Evolutionary conservation across 2,888 invertebrate genomes (phyloP).

Genomic region (Brachypalpus laphriformis): DNA sequence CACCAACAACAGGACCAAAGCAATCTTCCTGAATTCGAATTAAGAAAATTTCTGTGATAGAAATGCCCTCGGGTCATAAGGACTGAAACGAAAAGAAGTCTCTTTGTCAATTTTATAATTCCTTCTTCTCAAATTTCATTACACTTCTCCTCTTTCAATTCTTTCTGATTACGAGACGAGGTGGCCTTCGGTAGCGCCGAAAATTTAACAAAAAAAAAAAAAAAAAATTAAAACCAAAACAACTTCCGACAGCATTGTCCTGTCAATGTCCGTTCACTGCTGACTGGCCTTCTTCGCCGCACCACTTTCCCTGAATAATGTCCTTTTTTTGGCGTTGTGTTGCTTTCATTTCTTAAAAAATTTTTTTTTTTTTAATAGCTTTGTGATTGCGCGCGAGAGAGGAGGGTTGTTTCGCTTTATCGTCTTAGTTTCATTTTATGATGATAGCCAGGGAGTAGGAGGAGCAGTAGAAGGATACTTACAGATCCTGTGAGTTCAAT

Average conservation of each 20-base stretch:
- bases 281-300: background rate
- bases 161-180: slow-evolving; percentile 48
- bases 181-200: slow-evolving; percentile 15
- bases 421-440: slow-evolving; percentile 68
- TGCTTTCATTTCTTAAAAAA: slow-evolving; percentile 33
- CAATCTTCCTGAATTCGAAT: slow-evolving; percentile 58
- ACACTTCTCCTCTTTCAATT: slow-evolving; percentile 52
- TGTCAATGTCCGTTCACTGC: slow-evolving; percentile 39
- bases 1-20: slow-evolving; percentile 3
- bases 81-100: too few relatives aligned
- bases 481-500: slow-evolving; percentile 70
- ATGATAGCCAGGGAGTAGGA: slow-evolving; percentile 46
- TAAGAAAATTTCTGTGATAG: slow-evolving; percentile 57
- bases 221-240: slow-evolving; percentile 9
- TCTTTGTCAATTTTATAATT: slow-evolving; percentile 69
- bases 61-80: slow-evolving; percentile 60
- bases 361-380: slow-evolving; percentile 67
- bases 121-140: slow-evolving; percentile 69
- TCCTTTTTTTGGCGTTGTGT: slow-evolving; percentile 35
- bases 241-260: slow-evolving; percentile 62
- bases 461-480: slow-evolving; percentile 32
- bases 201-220: slow-evolving; percentile 4
- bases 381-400: slow-evolving; percentile 54
- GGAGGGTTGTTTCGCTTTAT: slow-evolving; percentile 47
- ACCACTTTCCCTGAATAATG: slow-evolving; percentile 59